Evolutionary conservation across 2,888 invertebrate species (phyloP).

Genomic region (Platycnemis pennipes): DNA sequence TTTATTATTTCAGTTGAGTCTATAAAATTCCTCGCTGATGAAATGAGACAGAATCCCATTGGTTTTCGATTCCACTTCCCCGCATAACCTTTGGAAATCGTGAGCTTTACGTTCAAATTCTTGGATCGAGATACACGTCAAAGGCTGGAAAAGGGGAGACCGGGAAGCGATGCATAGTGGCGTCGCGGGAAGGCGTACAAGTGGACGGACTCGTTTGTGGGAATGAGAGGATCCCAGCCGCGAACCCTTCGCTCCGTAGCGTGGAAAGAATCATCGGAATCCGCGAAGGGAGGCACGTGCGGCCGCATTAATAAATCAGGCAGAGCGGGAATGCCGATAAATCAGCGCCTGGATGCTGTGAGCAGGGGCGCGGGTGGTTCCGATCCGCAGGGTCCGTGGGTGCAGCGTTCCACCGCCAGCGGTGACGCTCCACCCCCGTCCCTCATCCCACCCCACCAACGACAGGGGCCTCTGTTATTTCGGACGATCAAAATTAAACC

Average conservation of each 20-base stretch:
- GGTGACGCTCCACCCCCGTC: not conserved
- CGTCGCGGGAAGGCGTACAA: not conserved
- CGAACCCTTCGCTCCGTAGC: not conserved
- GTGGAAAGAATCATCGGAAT: slow-evolving; percentile 54
- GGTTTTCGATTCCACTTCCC: too few relatives aligned
- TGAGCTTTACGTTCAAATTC: too few relatives aligned
- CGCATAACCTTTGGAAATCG: too few relatives aligned
- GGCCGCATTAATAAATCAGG: slow-evolving; percentile 55
- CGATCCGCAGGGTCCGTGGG: too few relatives aligned
- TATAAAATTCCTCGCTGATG: too few relatives aligned
- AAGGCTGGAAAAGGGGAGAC: not conserved
- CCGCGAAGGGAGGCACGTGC: slow-evolving; percentile 22
- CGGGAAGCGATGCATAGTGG: too few relatives aligned
- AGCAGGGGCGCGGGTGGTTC: too few relatives aligned
- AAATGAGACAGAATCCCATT: too few relatives aligned
- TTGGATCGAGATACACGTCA: too few relatives aligned
- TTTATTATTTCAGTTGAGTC: too few relatives aligned
- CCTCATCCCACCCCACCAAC: not conserved
- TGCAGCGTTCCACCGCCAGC: too few relatives aligned
- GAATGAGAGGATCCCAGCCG: not conserved
- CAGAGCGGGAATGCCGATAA: slow-evolving; percentile 49
- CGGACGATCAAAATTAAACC: not conserved
- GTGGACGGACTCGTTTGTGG: not conserved
- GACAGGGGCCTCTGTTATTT: not conserved
- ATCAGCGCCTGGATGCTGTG: slow-evolving; percentile 18